These are phyloP conservation scores for Xenopus laevis DNA, from an alignment of 2,113 vertebrate species.

Conservation along the genomic window DNA sequence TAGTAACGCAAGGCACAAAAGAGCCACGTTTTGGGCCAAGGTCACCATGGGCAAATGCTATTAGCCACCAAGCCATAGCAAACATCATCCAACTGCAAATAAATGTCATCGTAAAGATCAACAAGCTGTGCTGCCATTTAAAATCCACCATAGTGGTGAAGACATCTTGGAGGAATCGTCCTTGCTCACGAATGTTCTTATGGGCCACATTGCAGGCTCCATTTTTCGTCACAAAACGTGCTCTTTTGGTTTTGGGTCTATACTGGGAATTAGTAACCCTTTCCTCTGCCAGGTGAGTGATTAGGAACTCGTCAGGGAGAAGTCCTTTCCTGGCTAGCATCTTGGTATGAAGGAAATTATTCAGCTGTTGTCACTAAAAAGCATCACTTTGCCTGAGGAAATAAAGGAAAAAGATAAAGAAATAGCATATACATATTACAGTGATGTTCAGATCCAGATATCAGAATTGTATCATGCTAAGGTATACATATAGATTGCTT, in stretches of 20 bases:
- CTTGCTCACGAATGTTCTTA: slow-evolving; percentile 80
- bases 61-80: slow-evolving; percentile 78
- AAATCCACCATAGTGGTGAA: slow-evolving; percentile 83
- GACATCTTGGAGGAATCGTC: slow-evolving; percentile 76
- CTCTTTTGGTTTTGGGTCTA: slow-evolving; percentile 54
- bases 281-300: slow-evolving; percentile 72
- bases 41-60: slow-evolving; percentile 77
- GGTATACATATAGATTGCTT: too few relatives aligned
- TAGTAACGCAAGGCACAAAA: slow-evolving; percentile 70
- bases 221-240: slow-evolving; percentile 73
- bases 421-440: too few relatives aligned
- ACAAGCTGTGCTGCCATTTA: slow-evolving; percentile 75
- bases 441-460: too few relatives aligned
- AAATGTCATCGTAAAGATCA: slow-evolving; percentile 78
- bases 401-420: not conserved
- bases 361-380: not conserved
- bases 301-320: slow-evolving; percentile 69
- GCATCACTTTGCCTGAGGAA: slow-evolving; percentile 6
- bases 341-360: not conserved
- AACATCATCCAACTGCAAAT: slow-evolving; percentile 82
- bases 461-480: too few relatives aligned
- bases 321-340: slow-evolving; percentile 77
- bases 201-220: slow-evolving; percentile 80
- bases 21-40: slow-evolving; percentile 58
- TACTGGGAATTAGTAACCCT: slow-evolving; percentile 59